phyloP scores from a whole-genome alignment of 23 tunicate genomes.

The Trididemnum clinides region DNA sequence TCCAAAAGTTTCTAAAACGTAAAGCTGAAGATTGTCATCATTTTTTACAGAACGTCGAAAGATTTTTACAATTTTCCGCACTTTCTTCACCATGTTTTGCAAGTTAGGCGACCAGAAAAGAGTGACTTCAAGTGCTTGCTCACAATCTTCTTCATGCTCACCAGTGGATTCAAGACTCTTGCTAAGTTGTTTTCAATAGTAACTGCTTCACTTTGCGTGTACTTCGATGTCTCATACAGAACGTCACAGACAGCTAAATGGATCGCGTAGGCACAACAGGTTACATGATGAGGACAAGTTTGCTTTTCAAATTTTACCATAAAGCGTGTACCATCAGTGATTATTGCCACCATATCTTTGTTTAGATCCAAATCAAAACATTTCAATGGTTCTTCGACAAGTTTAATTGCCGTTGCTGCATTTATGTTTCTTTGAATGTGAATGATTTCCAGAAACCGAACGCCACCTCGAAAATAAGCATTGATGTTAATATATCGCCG shows the following conservation, averaged over 20 bases:
- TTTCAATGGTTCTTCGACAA: not conserved
- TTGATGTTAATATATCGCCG: slow-evolving; percentile 33
- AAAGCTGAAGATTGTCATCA: not conserved
- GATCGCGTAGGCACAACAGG: not conserved
- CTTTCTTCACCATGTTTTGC: not conserved
- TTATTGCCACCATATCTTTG: too few relatives aligned
- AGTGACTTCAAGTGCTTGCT: not conserved
- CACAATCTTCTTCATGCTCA: not conserved
- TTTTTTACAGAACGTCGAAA: not conserved
- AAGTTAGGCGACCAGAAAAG: not conserved
- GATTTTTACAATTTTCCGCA: too few relatives aligned
- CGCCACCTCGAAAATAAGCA: slow-evolving; percentile 29
- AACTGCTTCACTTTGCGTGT: not conserved
- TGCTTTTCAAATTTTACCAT: not conserved
- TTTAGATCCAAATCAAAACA: not conserved
- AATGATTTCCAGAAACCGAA: slow-evolving; percentile 1
- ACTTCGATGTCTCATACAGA: not conserved
- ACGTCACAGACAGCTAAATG: not conserved
- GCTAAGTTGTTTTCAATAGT: not conserved
- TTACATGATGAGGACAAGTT: too few relatives aligned
- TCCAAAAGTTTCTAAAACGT: not conserved
- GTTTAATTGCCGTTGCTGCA: not conserved
- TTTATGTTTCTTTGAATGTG: not conserved
- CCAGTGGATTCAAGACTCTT: not conserved
- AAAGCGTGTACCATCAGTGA: not conserved